These are phyloP conservation scores for Drosophila burlai DNA, from an alignment of 1,140 invertebrate genomes.

Conservation along the genomic window DNA sequence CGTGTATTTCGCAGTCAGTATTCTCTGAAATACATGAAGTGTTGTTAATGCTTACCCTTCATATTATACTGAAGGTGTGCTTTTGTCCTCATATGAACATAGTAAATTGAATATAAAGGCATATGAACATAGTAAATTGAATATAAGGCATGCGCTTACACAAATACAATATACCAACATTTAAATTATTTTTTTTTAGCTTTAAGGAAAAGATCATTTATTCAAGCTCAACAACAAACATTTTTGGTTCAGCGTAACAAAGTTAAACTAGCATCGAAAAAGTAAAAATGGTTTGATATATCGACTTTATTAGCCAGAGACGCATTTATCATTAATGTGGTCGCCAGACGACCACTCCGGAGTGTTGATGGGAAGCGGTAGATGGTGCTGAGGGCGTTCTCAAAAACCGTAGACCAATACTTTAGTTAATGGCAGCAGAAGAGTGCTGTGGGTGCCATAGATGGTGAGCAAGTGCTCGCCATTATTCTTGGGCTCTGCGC, in stretches of 20 bases:
- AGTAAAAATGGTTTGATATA: slow-evolving; percentile 2
- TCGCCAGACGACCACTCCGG: slow-evolving; percentile 8
- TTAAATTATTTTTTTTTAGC: background rate
- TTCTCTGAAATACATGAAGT: too few relatives aligned
- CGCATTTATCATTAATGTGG: slow-evolving; percentile 60
- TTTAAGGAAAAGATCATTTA: background rate
- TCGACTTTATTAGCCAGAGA: slow-evolving; percentile 20
- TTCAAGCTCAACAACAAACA: background rate
- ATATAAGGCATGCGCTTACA: background rate
- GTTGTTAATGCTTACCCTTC: too few relatives aligned
- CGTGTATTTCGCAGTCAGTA: too few relatives aligned
- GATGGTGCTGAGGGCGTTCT: slow-evolving; percentile 8
- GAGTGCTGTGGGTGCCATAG: slow-evolving; percentile 40
- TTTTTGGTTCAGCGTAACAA: background rate
- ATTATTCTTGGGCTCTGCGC: slow-evolving; percentile 54
- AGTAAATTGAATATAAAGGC: background rate
- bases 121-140: background rate
- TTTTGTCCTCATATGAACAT: background rate
- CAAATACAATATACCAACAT: background rate
- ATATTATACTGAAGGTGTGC: too few relatives aligned
- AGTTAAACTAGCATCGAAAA: background rate
- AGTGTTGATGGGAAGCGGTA: slow-evolving; percentile 1
- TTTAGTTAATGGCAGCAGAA: slow-evolving; percentile 65
- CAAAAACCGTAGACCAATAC: slow-evolving; percentile 3
- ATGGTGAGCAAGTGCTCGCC: slow-evolving; percentile 59